Conservation (phyloP, 2,113 vertebrate genomes). For the Chinchilla lanigera region DNA sequence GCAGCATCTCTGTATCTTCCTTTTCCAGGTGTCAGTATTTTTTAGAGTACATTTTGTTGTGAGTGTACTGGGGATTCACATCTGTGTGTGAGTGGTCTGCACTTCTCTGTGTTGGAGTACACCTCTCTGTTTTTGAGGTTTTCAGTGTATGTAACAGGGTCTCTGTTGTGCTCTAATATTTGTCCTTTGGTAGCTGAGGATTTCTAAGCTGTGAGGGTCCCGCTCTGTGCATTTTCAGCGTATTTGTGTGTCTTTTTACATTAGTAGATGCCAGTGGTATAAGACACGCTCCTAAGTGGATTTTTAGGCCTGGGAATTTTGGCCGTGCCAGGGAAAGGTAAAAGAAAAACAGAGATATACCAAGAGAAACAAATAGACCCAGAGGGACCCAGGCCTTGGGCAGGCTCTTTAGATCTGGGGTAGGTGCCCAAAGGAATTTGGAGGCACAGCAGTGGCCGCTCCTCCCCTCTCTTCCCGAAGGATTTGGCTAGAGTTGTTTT, state of each 20-base stretch:
- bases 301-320: background rate
- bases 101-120: background rate
- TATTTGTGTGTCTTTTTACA: background rate
- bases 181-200: slow-evolving; percentile 11
- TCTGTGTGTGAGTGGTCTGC: background rate
- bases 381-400: background rate
- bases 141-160: background rate
- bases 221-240: background rate
- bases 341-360: background rate
- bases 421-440: background rate
- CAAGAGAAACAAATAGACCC: background rate
- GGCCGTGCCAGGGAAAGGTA: background rate
- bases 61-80: background rate
- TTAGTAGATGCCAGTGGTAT: background rate
- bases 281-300: background rate
- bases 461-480: background rate
- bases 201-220: background rate
- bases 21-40: slow-evolving; percentile 17
- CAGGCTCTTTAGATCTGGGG: background rate
- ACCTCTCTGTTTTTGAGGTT: background rate
- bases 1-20: background rate
- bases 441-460: background rate
- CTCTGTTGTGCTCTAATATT: background rate
- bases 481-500: slow-evolving; percentile 44
- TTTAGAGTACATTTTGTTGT: background rate